phyloP scores from a whole-genome alignment of 2,888 invertebrate species.

The Orchesellides sinensis region DNA sequence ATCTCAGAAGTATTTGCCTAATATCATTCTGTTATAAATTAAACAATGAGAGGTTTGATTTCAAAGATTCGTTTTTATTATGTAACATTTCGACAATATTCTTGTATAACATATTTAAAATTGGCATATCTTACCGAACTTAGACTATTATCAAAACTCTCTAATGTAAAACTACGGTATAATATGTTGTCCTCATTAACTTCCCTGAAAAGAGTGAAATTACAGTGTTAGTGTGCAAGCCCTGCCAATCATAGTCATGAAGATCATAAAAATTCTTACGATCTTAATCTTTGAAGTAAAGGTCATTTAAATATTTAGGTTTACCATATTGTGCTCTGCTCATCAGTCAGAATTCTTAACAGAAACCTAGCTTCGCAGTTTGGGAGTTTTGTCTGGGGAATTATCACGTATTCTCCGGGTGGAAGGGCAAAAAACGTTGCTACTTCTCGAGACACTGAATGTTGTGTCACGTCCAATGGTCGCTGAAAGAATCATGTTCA shows the following conservation, averaged over 20 bases:
- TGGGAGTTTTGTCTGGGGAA: constrained; percentile 84
- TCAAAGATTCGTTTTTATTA: too few relatives aligned
- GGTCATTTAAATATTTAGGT: background rate
- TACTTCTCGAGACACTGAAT: constrained; percentile 83
- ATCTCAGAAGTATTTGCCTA: constrained; percentile 79
- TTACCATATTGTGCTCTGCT: constrained; percentile 85
- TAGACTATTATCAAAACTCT: constrained; percentile 81
- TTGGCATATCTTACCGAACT: constrained; percentile 79
- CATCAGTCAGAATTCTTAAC: constrained; percentile 84
- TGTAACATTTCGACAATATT: too few relatives aligned
- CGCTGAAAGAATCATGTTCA: constrained; percentile 77
- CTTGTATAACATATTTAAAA: too few relatives aligned
- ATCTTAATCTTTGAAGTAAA: background rate
- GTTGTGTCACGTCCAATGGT: constrained; percentile 84
- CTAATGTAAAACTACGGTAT: constrained; percentile 82
- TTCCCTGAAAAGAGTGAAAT: constrained; percentile 80
- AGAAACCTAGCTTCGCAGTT: constrained; percentile 85
- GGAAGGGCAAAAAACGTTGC: constrained; percentile 86
- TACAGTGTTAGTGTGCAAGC: background rate
- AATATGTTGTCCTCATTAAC: constrained; percentile 87
- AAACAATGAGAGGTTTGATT: constrained; percentile 14
- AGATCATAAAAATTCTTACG: background rate
- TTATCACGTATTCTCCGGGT: constrained; percentile 85
- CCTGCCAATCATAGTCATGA: background rate
- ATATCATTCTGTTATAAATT: constrained; percentile 78